A percentile compares a stretch with the other conserved stretches of the same genome.
These are phyloP conservation scores for Intellagama lesueurii DNA, from an alignment of 2,797 vertebrate genomes.

Conservation along the genomic window DNA sequence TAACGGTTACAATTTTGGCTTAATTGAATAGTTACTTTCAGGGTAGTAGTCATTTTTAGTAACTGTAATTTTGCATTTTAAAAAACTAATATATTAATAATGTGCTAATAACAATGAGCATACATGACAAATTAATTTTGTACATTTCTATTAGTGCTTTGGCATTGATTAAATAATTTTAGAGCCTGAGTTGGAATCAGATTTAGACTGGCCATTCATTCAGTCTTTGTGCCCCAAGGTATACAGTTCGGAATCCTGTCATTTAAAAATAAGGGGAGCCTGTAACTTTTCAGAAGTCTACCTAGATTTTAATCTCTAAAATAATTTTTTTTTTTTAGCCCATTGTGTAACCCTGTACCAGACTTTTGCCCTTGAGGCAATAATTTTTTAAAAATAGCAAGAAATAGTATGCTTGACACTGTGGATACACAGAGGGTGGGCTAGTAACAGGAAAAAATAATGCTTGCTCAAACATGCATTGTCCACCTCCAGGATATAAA, in stretches of 20 bases:
- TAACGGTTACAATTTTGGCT: too few species aligned
- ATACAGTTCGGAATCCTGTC: not conserved
- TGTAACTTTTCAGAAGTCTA: not conserved
- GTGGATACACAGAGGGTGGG: not conserved
- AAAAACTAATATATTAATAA: too few species aligned
- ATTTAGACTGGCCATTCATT: not conserved
- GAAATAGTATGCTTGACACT: not conserved
- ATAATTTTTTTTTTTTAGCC: too few species aligned
- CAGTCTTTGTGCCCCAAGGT: not conserved
- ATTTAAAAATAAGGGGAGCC: not conserved
- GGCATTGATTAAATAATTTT: too few species aligned
- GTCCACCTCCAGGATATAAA: not conserved
- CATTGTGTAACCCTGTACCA: not conserved
- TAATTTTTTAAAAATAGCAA: not conserved
- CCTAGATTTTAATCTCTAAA: conserved; percentile 5
- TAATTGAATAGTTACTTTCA: too few species aligned
- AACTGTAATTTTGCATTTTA: too few species aligned
- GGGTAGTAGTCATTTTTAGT: too few species aligned
- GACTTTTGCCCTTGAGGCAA: not conserved
- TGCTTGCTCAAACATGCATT: not conserved
- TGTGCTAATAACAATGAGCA: too few species aligned
- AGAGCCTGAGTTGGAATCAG: not conserved
- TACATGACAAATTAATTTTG: too few species aligned
- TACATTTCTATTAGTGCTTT: too few species aligned
- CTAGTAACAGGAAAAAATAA: not conserved